Conservation (phyloP, 2,888 invertebrate genomes). For the Apamea epomidion region DNA sequence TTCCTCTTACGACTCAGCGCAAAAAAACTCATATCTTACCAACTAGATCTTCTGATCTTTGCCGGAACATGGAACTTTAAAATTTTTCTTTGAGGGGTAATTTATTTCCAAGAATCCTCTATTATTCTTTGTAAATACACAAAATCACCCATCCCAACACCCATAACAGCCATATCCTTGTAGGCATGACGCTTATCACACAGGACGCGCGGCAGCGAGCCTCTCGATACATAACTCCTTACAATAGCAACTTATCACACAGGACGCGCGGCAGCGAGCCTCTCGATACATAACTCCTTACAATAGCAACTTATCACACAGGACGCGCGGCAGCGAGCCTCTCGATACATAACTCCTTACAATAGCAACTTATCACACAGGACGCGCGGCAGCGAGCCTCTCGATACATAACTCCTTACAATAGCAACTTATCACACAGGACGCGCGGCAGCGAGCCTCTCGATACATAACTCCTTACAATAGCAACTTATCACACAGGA, state of each 20-base stretch:
- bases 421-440: constrained; percentile 26
- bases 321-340: constrained; percentile 2
- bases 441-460: constrained; percentile 5
- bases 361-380: constrained; percentile 28
- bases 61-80: too few relatives aligned
- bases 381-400: constrained; percentile 1
- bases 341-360: constrained; percentile 39
- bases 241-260: constrained; percentile 54
- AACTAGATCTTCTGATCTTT: neutral
- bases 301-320: constrained; percentile 26
- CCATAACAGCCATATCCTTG: neutral
- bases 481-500: constrained; percentile 24
- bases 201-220: neutral
- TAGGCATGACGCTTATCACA: constrained; percentile 19
- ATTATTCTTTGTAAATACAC: neutral
- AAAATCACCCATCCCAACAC: neutral
- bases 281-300: constrained; percentile 39
- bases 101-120: neutral
- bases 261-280: constrained; percentile 2
- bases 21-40: neutral
- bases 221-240: constrained; percentile 40
- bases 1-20: neutral
- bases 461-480: constrained; percentile 40
- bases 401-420: constrained; percentile 40
- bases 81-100: neutral